phyloP scores from a whole-genome alignment of 2,888 invertebrate species.

The Eledone cirrhosa region DNA sequence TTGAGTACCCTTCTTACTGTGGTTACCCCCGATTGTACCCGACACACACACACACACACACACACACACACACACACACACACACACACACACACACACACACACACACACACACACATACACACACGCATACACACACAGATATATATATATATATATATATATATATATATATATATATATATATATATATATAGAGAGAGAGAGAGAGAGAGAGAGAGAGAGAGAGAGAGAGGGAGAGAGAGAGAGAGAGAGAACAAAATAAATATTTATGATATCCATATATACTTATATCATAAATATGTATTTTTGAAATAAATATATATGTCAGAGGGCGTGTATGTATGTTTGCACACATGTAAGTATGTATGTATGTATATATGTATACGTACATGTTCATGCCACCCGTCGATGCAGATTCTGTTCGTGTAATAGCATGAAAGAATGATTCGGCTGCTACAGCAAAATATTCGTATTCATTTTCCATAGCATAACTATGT shows the following conservation, averaged over 20 bases:
- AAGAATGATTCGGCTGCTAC: conserved; percentile 22
- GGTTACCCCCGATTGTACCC: too few species aligned
- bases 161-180: neutral
- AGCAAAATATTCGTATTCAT: conserved; percentile 22
- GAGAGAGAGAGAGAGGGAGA: neutral
- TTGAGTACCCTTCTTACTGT: too few species aligned
- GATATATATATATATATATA: neutral
- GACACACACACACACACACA: neutral
- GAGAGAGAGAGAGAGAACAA: neutral
- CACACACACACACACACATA: neutral
- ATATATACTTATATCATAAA: too few species aligned
- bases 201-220: neutral
- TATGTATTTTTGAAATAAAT: too few species aligned
- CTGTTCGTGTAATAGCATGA: neutral
- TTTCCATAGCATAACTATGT: conserved; percentile 10
- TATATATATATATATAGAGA: neutral
- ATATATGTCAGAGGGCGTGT: too few species aligned
- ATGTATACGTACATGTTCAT: conserved; percentile 16
- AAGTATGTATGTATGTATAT: too few species aligned
- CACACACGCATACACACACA: neutral
- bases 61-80: neutral
- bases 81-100: neutral
- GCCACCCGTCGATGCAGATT: neutral
- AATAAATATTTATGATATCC: neutral
- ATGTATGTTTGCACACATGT: too few species aligned